These are phyloP conservation scores for Polydrusus cervinus DNA, from an alignment of 2,888 invertebrate species.

Conservation along the genomic window DNA sequence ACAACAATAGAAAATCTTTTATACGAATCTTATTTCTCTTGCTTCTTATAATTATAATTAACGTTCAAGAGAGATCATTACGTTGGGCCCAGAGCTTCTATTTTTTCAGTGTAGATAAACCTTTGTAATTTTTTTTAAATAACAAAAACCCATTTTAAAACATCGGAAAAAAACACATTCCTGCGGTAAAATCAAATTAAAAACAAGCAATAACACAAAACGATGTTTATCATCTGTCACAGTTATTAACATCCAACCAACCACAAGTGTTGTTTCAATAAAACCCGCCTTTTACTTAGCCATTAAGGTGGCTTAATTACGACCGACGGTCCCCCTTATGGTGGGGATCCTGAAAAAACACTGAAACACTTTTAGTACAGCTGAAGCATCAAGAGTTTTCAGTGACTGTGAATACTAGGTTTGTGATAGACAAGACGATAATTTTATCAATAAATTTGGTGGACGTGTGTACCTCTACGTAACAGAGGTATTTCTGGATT, in stretches of 20 bases:
- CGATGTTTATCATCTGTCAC: slow-evolving; percentile 70
- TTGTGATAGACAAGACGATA: not conserved
- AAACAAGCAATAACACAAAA: slow-evolving; percentile 22
- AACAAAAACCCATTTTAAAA: too few relatives aligned
- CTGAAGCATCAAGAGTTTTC: slow-evolving; percentile 7
- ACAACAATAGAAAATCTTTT: too few relatives aligned
- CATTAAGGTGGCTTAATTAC: slow-evolving; percentile 56
- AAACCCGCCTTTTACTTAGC: slow-evolving; percentile 56
- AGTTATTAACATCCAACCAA: slow-evolving; percentile 61
- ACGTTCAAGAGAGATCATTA: too few relatives aligned
- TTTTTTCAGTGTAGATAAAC: too few relatives aligned
- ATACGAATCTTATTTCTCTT: too few relatives aligned
- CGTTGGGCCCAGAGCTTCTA: too few relatives aligned
- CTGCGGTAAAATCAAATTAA: slow-evolving; percentile 3
- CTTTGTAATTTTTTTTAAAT: too few relatives aligned
- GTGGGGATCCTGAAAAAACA: slow-evolving; percentile 18
- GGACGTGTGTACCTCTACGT: not conserved
- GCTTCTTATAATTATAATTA: too few relatives aligned
- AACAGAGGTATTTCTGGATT: not conserved
- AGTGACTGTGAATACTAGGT: not conserved
- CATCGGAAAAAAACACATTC: slow-evolving; percentile 14
- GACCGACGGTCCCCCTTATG: slow-evolving; percentile 42
- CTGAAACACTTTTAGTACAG: slow-evolving; percentile 29
- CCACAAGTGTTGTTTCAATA: slow-evolving; percentile 60
- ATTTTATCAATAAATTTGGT: not conserved